These are phyloP conservation scores for Ips typographus DNA, from an alignment of 1,140 invertebrate genomes.

Conservation along the genomic window DNA sequence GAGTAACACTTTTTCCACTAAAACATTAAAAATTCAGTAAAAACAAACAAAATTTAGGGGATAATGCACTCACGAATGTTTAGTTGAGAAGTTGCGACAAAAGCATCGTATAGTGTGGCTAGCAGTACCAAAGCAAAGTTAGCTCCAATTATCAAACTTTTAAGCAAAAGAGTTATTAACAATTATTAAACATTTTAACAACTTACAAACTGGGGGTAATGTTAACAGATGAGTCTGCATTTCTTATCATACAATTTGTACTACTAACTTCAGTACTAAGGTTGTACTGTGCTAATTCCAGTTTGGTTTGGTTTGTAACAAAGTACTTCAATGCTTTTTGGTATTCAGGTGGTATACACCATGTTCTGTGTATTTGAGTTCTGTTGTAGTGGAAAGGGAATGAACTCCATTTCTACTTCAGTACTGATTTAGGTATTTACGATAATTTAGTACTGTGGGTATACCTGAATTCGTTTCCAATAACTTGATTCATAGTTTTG, in stretches of 20 bases:
- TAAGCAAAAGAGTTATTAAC: no score
- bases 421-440: no score
- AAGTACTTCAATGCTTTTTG: background rate
- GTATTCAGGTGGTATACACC: background rate
- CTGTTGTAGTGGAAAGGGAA: background rate
- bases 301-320: background rate
- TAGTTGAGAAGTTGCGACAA: background rate
- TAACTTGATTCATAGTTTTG: background rate
- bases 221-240: no score
- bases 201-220: no score
- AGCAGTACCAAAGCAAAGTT: no score
- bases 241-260: no score
- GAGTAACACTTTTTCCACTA: background rate
- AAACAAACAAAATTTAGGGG: background rate
- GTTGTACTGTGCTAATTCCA: no score
- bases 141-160: no score
- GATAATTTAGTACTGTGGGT: no score
- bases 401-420: background rate
- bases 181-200: no score
- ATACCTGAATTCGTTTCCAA: constrained; percentile 1
- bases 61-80: background rate
- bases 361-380: background rate
- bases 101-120: no score
- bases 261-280: no score
- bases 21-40: background rate